Base-by-base conservation (phyloP, 2,888 invertebrate species). In the Ophraella communa region DNA sequence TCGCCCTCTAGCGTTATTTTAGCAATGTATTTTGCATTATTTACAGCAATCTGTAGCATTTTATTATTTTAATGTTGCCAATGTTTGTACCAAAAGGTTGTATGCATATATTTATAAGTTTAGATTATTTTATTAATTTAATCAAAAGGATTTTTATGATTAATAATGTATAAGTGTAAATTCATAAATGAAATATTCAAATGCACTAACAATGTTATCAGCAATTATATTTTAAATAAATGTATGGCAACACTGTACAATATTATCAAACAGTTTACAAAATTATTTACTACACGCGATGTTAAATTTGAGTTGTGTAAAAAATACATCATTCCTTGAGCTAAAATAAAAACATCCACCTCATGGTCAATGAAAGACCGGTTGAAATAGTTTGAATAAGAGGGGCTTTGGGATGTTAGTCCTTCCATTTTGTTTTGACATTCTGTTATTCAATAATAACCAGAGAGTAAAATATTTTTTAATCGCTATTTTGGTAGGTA, bases 321-420 rank as follows among this genome's bases (percentile, higher is more conserved):
- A 18, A 44, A 18, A 7, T 44, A 18, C 20, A 44, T 21, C 21
- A 21, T 45, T 39, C 17, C 17, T 14, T 7, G 7, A 17, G 14
- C 39, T 14, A 39, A 14, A 8, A 45, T 4, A 21, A 45, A 21
- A 45, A 45, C 7, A 45, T 42, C 2, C 45, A n/a, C n/a, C 10
- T 45, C 45, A 45, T 45, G 45, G 45, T 45, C 20, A 45, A 45
- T 45, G 21, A 45, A 4, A 44, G 18, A 45, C 45, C 45, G 45
- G 45, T 45, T 45, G 1, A 45, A 45, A 21, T 11, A 11, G 11
- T 45, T 11, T 11, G 8, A 45, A 10, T 11, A 45, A 10, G 21
- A 4, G 45, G 45, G 45, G 21, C 3, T 21, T 10, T 21, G 21
- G 20, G 45, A 20, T 21, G 21, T 45, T 20, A n/a, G 11, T 11